Percentiles rank a stretch among this genome's conserved stretches.
Conservation (phyloP, 1,140 invertebrate species). For the Caenorhabditis inopinata region DNA sequence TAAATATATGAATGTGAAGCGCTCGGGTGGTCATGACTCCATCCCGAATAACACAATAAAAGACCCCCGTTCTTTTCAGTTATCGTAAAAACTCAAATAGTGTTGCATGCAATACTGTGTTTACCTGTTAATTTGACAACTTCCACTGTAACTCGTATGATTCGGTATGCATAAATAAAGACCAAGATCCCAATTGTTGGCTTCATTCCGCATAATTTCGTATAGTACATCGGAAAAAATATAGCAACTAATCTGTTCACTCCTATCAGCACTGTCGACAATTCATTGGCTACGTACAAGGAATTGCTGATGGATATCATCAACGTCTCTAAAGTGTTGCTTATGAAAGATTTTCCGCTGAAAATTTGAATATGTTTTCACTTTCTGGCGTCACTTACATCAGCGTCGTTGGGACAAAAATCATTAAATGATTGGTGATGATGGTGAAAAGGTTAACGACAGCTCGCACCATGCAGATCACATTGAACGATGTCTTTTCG, state of each 20-base stretch:
- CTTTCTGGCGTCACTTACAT: not conserved
- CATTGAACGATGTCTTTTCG: not conserved
- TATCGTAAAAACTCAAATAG: no score
- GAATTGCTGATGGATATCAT: not conserved
- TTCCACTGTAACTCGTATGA: not conserved
- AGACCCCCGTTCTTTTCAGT: no score
- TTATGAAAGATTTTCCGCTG: not conserved
- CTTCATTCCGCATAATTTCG: not conserved
- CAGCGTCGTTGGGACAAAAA: slow-evolving; percentile 6
- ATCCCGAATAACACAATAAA: no score
- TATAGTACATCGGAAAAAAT: not conserved
- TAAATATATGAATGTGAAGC: no score
- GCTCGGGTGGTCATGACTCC: no score
- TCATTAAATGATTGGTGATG: not conserved
- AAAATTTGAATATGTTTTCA: not conserved
- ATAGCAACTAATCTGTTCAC: not conserved
- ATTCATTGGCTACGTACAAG: not conserved
- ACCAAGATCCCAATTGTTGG: not conserved
- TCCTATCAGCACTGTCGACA: not conserved
- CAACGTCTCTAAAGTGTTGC: not conserved
- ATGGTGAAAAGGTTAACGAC: not conserved
- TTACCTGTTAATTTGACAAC: no score
- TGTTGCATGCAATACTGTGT: no score
- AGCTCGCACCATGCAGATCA: not conserved
- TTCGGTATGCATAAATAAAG: no score